phyloP scores from a whole-genome alignment of 2,797 vertebrate genomes.

The Diplodus puntazzo region DNA sequence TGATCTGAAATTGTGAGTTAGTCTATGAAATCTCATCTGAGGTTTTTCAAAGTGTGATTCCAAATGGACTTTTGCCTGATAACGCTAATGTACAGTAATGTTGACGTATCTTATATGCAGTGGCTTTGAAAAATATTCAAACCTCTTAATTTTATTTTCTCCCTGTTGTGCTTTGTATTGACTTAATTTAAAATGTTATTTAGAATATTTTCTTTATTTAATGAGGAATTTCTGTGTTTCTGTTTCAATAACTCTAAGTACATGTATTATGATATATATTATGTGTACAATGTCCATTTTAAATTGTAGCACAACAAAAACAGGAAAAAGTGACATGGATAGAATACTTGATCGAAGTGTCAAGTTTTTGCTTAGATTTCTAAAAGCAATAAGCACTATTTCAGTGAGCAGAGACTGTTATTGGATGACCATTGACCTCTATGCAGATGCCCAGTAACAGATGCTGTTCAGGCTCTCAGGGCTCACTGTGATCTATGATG shows the following conservation, averaged over 20 bases:
- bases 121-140: constrained; percentile 34
- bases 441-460: constrained; percentile 40
- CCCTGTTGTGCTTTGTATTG: constrained; percentile 21
- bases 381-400: constrained; percentile 28
- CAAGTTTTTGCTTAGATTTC: constrained; percentile 1
- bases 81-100: constrained; percentile 40
- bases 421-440: constrained; percentile 43
- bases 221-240: constrained; percentile 42
- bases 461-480: constrained; percentile 47
- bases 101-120: constrained; percentile 32
- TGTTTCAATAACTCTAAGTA: constrained; percentile 13
- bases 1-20: constrained; percentile 32
- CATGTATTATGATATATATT: background rate
- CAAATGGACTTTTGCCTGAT: constrained; percentile 29
- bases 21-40: constrained; percentile 31
- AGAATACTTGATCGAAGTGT: constrained; percentile 13
- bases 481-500: constrained; percentile 44
- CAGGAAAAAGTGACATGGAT: background rate
- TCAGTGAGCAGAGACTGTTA: constrained; percentile 13
- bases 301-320: constrained; percentile 15
- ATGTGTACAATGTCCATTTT: background rate
- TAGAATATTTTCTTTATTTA: constrained; percentile 38
- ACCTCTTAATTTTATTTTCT: constrained; percentile 2
- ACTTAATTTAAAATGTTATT: constrained; percentile 27
- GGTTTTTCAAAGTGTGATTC: constrained; percentile 28